phyloP scores from a whole-genome alignment of 2,797 vertebrate species.

The Tragopan temminckii region DNA sequence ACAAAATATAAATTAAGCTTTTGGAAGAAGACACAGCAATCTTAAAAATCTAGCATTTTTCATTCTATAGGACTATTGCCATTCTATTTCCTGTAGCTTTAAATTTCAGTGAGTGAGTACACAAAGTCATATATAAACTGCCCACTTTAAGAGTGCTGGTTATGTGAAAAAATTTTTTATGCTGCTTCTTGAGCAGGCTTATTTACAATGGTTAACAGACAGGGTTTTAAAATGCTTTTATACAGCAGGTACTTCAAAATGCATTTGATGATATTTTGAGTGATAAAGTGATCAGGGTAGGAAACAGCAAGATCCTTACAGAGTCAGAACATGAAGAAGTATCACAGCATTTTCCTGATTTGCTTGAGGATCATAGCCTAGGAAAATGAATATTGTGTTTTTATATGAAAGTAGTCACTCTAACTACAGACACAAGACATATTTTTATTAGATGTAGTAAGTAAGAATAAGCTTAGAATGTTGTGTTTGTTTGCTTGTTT shows the following conservation, averaged over 20 bases:
- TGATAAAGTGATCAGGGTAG: background rate
- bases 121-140: background rate
- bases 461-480: background rate
- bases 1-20: slow-evolving; percentile 10
- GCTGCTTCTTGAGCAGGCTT: background rate
- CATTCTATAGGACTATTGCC: background rate
- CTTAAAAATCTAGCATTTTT: background rate
- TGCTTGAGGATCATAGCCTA: background rate
- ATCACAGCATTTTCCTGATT: background rate
- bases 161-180: background rate
- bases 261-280: background rate
- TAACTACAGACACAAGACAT: background rate
- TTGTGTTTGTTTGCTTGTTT: accelerated
- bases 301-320: background rate
- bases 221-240: background rate
- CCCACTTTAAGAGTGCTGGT: background rate
- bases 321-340: background rate
- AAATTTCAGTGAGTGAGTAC: background rate
- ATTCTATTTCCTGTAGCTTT: background rate
- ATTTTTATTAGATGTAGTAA: background rate
- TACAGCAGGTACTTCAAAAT: background rate
- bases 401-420: background rate
- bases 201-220: background rate
- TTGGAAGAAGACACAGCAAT: background rate
- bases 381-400: background rate